Evolutionary conservation across 2,888 invertebrate genomes (phyloP), one percentile per base, ranked within the genome.

Genomic region (Rhagium mordax): DNA sequence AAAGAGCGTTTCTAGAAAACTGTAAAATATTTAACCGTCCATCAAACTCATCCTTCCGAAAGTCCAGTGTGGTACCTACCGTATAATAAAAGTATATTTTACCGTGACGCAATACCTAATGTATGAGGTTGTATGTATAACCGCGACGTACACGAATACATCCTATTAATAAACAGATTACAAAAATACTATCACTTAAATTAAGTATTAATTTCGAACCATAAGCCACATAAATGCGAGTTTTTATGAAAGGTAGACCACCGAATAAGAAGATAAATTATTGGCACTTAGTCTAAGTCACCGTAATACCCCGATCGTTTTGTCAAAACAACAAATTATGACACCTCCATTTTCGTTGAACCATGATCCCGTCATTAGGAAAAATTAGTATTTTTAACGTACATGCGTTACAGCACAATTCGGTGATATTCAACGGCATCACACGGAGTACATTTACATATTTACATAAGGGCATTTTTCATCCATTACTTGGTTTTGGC

Each of bases 181-280:
- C 53, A n/a, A 33, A 53, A 65, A 33, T 59, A 59, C 18, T 55
- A 55, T 55, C 24, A 55, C 55, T 55, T 55, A 64, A 49, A 64
- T 64, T 51, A 64, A 51, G 29, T 27, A 64, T n/a, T 49, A 64
- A 64, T 64, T 49, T 64, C 49, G 6, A 64, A 15, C 49, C 64
- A 64, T 64, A 64, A 64, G 64, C 27, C 64, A 64, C 64, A 20
- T 55, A 55, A 29, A 24, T 49, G 49, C 24, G 18, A 6, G 21
- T 16, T 27, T 27, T 24, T 51, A 13, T 51, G 20, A 20, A 41
- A 21, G 18, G 29, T 21, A 24, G 71, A 71, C 71, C 71, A 71
- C 71, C 71, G 60, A 71, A 71, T 71, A 64, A 48, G 71, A 66
- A 33, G 71, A 71, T 33, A 53, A 67, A 71, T 71, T 21, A 29